Conservation (phyloP, 1,140 invertebrate species). For the Rhopalosiphum maidis region DNA sequence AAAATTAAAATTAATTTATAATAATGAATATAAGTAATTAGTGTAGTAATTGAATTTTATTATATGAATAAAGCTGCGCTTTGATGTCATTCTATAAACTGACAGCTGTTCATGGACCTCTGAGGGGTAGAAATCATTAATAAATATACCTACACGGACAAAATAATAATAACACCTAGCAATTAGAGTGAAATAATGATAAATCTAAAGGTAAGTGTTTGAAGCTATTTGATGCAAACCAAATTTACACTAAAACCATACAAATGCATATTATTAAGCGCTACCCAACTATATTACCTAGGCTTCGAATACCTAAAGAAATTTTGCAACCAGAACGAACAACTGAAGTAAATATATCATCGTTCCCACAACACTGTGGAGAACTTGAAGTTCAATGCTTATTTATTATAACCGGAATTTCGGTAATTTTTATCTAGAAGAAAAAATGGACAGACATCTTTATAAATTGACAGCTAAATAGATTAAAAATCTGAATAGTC, state of each 20-base stretch:
- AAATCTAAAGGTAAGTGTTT: neutral
- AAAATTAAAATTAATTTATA: neutral
- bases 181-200: neutral
- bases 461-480: neutral
- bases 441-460: neutral
- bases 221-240: neutral
- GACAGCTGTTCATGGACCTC: accelerated
- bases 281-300: neutral
- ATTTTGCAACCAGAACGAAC: neutral
- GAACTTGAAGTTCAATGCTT: neutral
- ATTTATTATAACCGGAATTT: neutral
- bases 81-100: neutral
- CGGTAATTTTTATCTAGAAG: neutral
- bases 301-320: neutral
- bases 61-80: too few species aligned
- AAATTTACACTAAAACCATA: neutral
- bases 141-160: neutral
- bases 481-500: neutral
- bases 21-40: neutral
- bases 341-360: neutral
- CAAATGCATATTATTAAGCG: neutral
- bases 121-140: neutral
- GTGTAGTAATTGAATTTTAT: too few species aligned
- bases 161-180: neutral
- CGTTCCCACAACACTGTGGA: neutral